These are phyloP conservation scores for Cotesia chilonis DNA, from an alignment of 1,140 invertebrate genomes.

Conservation along the genomic window DNA sequence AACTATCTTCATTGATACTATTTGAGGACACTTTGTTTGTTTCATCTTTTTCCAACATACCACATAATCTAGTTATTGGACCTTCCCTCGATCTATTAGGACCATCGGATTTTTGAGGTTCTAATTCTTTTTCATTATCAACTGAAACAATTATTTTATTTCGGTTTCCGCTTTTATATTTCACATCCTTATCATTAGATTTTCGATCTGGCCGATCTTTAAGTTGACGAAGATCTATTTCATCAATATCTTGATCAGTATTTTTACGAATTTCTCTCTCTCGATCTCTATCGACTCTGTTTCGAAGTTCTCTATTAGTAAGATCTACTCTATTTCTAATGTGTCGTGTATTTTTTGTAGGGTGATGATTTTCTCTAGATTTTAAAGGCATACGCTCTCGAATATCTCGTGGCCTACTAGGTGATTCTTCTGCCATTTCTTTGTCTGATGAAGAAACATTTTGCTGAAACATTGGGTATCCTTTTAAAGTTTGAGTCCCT, in stretches of 20 bases:
- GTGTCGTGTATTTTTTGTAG: conserved; percentile 52
- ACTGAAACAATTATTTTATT: conserved; percentile 47
- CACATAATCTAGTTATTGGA: conserved; percentile 59
- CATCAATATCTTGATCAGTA: conserved; percentile 46
- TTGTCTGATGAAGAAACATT: conserved; percentile 63
- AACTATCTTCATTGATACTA: conserved; percentile 48
- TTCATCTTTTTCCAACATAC: conserved; percentile 54
- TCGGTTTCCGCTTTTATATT: conserved; percentile 47
- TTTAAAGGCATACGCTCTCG: conserved; percentile 56
- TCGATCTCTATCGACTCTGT: conserved; percentile 41
- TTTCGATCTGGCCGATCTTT: conserved; percentile 47
- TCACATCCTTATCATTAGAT: conserved; percentile 43
- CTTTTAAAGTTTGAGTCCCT: conserved; percentile 65
- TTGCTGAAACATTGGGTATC: conserved; percentile 65
- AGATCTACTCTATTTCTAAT: conserved; percentile 51
- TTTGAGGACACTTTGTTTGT: conserved; percentile 48
- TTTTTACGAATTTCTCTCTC: conserved; percentile 22
- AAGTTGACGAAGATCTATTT: conserved; percentile 53
- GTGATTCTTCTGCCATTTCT: conserved; percentile 59
- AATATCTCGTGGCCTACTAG: conserved; percentile 53
- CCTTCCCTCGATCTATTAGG: conserved; percentile 57
- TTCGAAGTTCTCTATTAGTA: conserved; percentile 36
- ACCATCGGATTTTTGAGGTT: conserved; percentile 56
- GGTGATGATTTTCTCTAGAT: conserved; percentile 61
- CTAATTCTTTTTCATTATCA: conserved; percentile 53